Evolutionary conservation across 2,888 invertebrate species (phyloP), one percentile per base, ranked within the genome.

Genomic region (Penaeus monodon): DNA sequence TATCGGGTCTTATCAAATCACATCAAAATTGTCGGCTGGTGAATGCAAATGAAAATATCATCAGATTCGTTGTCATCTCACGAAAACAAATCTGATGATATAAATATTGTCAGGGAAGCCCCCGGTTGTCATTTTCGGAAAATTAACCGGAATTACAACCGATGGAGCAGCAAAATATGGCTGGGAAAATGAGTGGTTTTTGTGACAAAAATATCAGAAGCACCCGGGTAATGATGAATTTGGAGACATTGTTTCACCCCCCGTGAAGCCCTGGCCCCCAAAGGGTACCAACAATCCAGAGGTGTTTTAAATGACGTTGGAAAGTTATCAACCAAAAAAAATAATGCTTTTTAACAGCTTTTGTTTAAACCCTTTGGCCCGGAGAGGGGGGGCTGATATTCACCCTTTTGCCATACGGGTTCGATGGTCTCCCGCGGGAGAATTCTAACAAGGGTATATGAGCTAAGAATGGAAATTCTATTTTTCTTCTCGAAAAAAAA

Each of bases 251-350:
- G 63, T 63, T 78, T 63, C n/a, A 78, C n/a, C 27, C 57, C 49
- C 63, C 78, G 10, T 78, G 78, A 57, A 78, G 4, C 63, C 7
- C 63, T 78, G 57, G 77, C 49, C 49, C 1, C 77, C 27, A 49
- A 77, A 77, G 49, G 77, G 14, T 38, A 27, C 77, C 77, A 49
- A 77, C 77, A 49, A 49, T 77, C 10, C n/a, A 77, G 49, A 49
- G 49, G 27, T 77, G 77, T 77, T 77, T n/a, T 77, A 22, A 77
- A 77, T 77, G 49, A 77, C n/a, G 77, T 49, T 4, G 77, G 27
- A 77, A 77, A 77, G 49, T 77, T 77, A 77, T 77, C 77, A 77
- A 49, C 27, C 10, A 22, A n/a, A 77, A 49, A 38, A 77, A 77
- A 77, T 38, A 57, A 77, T 49, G 77, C 49, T 77, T 57, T 57